These are phyloP conservation scores for Ondatra zibethicus DNA, from an alignment of 2,113 vertebrate genomes.

Conservation along the genomic window DNA sequence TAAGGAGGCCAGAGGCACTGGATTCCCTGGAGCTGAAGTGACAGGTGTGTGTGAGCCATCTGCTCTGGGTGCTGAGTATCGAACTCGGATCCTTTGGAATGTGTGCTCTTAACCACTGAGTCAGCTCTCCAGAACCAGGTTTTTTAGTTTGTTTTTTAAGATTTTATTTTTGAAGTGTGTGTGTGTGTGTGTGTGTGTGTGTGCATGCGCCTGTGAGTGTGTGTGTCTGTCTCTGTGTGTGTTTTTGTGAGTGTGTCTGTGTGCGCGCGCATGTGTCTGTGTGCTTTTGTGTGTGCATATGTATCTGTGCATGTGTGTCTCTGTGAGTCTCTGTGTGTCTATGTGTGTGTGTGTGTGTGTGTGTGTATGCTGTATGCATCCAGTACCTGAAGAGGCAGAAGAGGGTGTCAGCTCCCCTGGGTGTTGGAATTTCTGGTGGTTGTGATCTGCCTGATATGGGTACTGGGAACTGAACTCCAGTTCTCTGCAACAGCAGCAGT, in stretches of 20 bases:
- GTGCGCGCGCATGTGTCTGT: neutral
- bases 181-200: neutral
- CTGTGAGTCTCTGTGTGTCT: fast-evolving
- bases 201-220: no score
- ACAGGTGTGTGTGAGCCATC: neutral
- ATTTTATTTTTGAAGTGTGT: neutral
- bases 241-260: neutral
- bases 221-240: neutral
- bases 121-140: neutral
- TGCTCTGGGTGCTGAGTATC: neutral
- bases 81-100: neutral
- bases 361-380: neutral
- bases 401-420: neutral
- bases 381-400: neutral
- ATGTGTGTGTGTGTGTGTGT: no score
- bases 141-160: neutral
- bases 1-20: neutral
- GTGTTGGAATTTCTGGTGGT: no score
- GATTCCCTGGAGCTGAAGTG: neutral
- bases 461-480: neutral
- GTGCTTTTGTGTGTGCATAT: no score
- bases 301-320: no score
- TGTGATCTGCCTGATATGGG: neutral
- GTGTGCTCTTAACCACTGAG: neutral
- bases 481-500: neutral